Evolutionary conservation across 2,888 invertebrate species (phyloP), one percentile per base, ranked within the genome.

Genomic region (Ametastegia equiseti): DNA sequence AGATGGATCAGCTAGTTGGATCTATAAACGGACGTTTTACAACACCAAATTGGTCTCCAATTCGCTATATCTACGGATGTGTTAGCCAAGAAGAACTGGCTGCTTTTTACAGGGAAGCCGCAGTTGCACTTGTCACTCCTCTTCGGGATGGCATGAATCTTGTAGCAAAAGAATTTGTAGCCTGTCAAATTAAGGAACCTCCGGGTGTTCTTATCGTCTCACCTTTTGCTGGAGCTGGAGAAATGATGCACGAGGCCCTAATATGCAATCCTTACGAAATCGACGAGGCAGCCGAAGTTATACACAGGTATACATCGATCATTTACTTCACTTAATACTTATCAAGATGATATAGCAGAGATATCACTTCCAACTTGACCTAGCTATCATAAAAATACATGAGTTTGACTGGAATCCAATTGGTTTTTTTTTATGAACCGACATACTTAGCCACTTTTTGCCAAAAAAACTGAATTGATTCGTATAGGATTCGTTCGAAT

Each of bases 191-290:
- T 47, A 97, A 97, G 87, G 94, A 94, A 33, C 95, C 96, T 0
- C 97, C 96, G 0, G 98, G 98, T 2, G 97, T 98, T 0, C 92
- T 98, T 50, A 96, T 98, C 75, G 95, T 98, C 9, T 97, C 97
- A 0, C 97, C 97, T 0, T 98, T 98, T 89, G 97, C 98, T 81
- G 98, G 98, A 0, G 97, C 98, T 6, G 97, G 97, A 0, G 97
- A 97, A 91, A 97, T 97, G 94, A 97, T 98, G 97, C 97, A 97
- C 92, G 97, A 98, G 90, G 97, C 97, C 1, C 93, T 98, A 11
- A 95, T 97, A 77, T 97, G 97, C 89, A 98, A 98, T 91, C 97
- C 97, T 0, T 97, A 97, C 88, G 97, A 98, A 91, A 93, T 97
- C 75, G 96, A 97, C 86, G 96, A 96, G 85, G 97, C 97, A 2